A percentile compares a stretch with the other conserved stretches of the same genome.
Evolutionary conservation across 2,797 vertebrate genomes (phyloP).

Genomic region (Chromis chromis): DNA sequence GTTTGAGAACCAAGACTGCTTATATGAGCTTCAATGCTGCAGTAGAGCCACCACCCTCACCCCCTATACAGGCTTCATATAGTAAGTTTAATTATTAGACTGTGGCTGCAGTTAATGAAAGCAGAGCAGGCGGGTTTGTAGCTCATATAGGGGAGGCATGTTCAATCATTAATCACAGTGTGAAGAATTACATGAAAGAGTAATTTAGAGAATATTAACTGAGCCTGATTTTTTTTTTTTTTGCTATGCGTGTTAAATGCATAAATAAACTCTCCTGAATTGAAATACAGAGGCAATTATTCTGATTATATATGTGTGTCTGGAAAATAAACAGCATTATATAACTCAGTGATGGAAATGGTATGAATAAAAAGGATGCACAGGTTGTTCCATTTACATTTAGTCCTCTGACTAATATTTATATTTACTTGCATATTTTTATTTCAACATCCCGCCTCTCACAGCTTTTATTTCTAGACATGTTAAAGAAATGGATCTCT

Average conservation of each 20-base stretch:
- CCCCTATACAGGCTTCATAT: conserved; percentile 1
- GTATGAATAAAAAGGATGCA: conserved; percentile 40
- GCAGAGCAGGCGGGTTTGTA: neutral
- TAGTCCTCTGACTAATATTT: conserved; percentile 27
- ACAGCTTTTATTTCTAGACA: conserved; percentile 21
- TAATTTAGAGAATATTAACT: conserved; percentile 34
- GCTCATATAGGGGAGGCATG: conserved; percentile 10
- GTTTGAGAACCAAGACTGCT: conserved; percentile 11
- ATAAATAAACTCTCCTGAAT: conserved; percentile 26
- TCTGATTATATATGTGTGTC: conserved; percentile 41
- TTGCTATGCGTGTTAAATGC: conserved; percentile 38
- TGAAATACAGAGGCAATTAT: conserved; percentile 52
- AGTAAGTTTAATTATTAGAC: conserved; percentile 30
- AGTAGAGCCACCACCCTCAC: conserved; percentile 5
- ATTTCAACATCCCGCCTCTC: conserved; percentile 17
- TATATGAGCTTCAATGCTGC: conserved; percentile 17
- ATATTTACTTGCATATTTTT: conserved; percentile 22
- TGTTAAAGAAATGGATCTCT: conserved; percentile 3
- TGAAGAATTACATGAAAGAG: conserved; percentile 42
- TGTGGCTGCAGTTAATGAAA: conserved; percentile 37
- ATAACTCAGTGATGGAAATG: conserved; percentile 54
- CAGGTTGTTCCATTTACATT: conserved; percentile 39
- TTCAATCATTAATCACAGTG: conserved; percentile 33
- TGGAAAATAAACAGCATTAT: conserved; percentile 27
- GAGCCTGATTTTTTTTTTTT: conserved; percentile 13